Evolutionary conservation across 2,888 invertebrate species (phyloP), one percentile per base, ranked within the genome.

Genomic region (Mongoloraphidia duomilia): DNA sequence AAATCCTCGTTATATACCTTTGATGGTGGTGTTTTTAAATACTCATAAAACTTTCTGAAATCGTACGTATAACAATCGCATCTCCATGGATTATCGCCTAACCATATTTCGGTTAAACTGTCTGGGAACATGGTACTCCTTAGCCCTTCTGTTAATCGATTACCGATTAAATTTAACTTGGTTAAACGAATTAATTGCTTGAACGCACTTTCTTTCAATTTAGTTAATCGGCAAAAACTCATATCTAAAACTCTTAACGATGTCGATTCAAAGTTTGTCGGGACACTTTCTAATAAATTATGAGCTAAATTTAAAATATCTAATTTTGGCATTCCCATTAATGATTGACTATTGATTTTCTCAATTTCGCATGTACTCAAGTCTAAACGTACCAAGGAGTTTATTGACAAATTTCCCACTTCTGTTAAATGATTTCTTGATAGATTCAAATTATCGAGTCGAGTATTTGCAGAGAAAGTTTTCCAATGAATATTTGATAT

Each of bases 41-140:
- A 83, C 51, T 75, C 71, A 56, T 76, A 83, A 58, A 81, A 76
- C 9, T 74, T 70, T 48, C 73, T 70, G 61, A 86, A 75, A 17
- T 76, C 71, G 0, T 58, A 56, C 53, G 76, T 75, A n/a, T 63
- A 56, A 58, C 87, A 87, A 53, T 83, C 79, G 61, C 87, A 87
- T 51, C 79, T 71, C 86, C 86, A 87, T 55, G 82, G 80, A 63
- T 87, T 87, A 58, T 85, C 83, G 12, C 73, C 72, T 42, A 86
- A 61, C 59, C 75, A 71, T n/a, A 86, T 63, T 47, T 70, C 69
- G 51, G 72, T 74, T 9, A 70, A 66, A 62, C 80, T 82, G 2
- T 70, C 68, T 1, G 71, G 70, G 58, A 86, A 84, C 59, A 73
- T 75, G 2, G 69, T 66, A 8, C 70, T 69, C 37, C 68, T 70